Conservation (phyloP, 1,140 invertebrate species). For the Bilobella aurantiaca region DNA sequence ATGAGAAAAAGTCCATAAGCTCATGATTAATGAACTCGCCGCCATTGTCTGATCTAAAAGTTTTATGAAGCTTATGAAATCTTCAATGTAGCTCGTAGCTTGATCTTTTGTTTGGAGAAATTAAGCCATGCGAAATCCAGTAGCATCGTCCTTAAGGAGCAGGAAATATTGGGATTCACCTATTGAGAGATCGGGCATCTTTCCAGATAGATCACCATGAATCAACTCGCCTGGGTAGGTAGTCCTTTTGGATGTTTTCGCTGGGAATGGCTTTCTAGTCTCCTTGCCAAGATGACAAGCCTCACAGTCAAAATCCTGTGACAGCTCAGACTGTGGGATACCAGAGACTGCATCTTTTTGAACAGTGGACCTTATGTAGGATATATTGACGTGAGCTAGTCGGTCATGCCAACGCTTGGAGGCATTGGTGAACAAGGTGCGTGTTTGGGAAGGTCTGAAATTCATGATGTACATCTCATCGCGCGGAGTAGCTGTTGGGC, state of each 20-base stretch:
- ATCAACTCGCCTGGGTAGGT: slow-evolving; percentile 29
- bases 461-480: background rate
- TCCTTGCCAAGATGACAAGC: background rate
- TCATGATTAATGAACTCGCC: slow-evolving; percentile 36
- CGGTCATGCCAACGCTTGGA: background rate
- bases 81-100: slow-evolving; percentile 36
- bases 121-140: slow-evolving; percentile 38
- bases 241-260: background rate
- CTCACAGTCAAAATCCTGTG: background rate
- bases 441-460: background rate
- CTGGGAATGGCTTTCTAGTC: background rate
- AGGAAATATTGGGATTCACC: slow-evolving; percentile 38
- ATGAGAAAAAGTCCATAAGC: slow-evolving; percentile 34
- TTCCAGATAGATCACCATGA: slow-evolving; percentile 41
- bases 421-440: background rate
- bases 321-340: background rate
- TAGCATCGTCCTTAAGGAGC: slow-evolving; percentile 41
- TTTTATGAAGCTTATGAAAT: slow-evolving; percentile 38
- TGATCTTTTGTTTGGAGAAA: slow-evolving; percentile 42
- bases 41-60: slow-evolving; percentile 42
- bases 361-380: background rate
- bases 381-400: background rate
- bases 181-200: slow-evolving; percentile 39
- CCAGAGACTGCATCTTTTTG: background rate
- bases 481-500: background rate